A percentile compares a stretch with the other conserved stretches of the same genome.
phyloP scores from a whole-genome alignment of 2,888 invertebrate genomes.

The Lysandra coridon region DNA sequence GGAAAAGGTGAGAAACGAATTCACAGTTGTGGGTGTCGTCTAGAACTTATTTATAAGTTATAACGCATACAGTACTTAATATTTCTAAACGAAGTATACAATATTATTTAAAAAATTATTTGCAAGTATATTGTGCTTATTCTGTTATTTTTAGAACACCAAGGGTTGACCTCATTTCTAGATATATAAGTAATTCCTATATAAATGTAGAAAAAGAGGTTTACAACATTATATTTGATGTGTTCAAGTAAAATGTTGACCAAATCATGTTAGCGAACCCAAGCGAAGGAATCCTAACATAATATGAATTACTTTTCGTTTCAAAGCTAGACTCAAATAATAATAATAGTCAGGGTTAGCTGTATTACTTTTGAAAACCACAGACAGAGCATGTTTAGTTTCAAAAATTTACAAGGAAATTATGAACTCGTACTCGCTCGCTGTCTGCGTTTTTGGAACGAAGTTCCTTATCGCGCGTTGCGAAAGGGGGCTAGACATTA shows the following conservation, averaged over 20 bases:
- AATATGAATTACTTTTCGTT: not conserved
- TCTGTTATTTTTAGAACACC: not conserved
- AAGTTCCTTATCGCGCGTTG: too few relatives aligned
- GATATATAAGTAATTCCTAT: not conserved
- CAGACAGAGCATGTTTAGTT: not conserved
- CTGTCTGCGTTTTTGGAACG: too few relatives aligned
- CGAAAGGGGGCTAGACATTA: too few relatives aligned
- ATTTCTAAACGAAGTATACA: not conserved
- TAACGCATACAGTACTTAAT: too few relatives aligned
- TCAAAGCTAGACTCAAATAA: not conserved
- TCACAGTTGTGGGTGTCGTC: too few relatives aligned
- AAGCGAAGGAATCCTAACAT: not conserved
- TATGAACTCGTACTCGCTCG: too few relatives aligned
- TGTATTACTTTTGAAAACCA: not conserved
- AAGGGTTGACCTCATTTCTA: not conserved
- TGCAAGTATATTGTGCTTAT: not conserved
- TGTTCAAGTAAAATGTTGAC: not conserved
- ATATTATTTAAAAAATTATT: not conserved
- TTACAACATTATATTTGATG: not conserved
- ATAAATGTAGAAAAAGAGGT: not conserved
- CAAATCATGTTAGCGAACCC: not conserved
- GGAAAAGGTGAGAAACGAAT: too few relatives aligned
- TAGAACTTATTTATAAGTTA: too few relatives aligned
- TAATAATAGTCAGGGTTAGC: not conserved
- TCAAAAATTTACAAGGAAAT: not conserved